phyloP scores from a whole-genome alignment of 64 coral and sea anemone genomes.

The Platygyra sinensis region DNA sequence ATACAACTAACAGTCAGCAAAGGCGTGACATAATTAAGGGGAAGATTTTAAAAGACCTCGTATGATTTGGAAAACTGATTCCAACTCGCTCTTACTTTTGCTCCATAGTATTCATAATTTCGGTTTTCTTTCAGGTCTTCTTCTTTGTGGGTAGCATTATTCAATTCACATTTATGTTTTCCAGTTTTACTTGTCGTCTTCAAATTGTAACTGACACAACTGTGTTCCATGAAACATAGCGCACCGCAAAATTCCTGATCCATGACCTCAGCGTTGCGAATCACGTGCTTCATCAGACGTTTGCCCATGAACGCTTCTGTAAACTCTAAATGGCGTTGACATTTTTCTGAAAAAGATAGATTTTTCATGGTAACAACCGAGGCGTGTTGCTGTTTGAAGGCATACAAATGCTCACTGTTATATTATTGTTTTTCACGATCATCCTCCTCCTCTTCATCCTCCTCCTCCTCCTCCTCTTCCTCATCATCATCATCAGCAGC shows the following conservation, averaged over 20 bases:
- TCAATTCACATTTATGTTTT: not conserved
- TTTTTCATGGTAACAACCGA: not conserved
- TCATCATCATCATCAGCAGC: no score
- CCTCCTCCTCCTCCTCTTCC: no score
- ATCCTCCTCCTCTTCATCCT: no score
- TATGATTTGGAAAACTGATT: no score
- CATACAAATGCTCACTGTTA: no score
- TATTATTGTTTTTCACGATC: no score
- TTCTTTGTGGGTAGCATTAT: not conserved
- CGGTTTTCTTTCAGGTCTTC: not conserved
- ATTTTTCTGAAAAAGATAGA: not conserved
- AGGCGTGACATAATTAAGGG: not conserved
- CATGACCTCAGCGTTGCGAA: not conserved
- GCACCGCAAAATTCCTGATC: not conserved
- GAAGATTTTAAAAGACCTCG: no score
- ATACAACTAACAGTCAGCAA: no score
- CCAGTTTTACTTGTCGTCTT: not conserved
- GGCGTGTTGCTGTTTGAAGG: no score
- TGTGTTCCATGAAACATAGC: not conserved
- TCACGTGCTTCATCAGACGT: not conserved
- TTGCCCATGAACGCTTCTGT: not conserved
- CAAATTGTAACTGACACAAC: slow-evolving; percentile 4
- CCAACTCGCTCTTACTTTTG: not conserved
- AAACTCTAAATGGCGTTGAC: not conserved
- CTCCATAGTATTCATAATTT: not conserved